Percentiles rank a stretch among this genome's conserved stretches.
These are phyloP conservation scores for Pemphigus obesinymphae DNA, from an alignment of 1,140 invertebrate species.

Conservation along the genomic window DNA sequence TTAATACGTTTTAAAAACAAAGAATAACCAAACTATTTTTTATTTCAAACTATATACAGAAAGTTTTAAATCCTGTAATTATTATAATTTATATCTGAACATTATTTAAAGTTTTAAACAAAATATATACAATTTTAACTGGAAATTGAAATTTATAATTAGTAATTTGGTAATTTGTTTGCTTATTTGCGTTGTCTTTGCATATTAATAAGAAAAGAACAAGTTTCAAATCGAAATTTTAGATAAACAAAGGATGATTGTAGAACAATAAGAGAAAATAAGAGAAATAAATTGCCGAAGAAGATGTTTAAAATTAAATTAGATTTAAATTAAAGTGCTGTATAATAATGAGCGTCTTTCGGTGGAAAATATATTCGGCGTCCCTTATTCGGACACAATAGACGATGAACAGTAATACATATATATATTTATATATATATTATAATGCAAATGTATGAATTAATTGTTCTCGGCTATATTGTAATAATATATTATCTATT, in stretches of 20 bases:
- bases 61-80: neutral
- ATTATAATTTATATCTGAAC: neutral
- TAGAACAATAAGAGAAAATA: neutral
- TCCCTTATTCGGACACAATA: neutral
- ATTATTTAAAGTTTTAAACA: conserved; percentile 1
- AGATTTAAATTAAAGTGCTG: neutral
- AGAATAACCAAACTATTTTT: neutral
- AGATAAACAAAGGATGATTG: neutral
- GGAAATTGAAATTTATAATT: neutral
- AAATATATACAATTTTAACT: neutral
- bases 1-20: neutral
- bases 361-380: neutral
- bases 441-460: neutral
- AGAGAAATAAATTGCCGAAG: neutral
- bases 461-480: neutral
- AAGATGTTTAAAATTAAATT: neutral
- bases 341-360: neutral
- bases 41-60: neutral
- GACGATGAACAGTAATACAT: no score
- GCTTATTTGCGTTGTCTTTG: neutral
- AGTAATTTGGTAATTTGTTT: neutral
- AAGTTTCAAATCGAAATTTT: neutral
- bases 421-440: no score
- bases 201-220: neutral
- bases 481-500: neutral